Evolutionary conservation across 2,797 vertebrate genomes (phyloP), one percentile per base, ranked within the genome.

Genomic region (Philypnodon macrostomus): DNA sequence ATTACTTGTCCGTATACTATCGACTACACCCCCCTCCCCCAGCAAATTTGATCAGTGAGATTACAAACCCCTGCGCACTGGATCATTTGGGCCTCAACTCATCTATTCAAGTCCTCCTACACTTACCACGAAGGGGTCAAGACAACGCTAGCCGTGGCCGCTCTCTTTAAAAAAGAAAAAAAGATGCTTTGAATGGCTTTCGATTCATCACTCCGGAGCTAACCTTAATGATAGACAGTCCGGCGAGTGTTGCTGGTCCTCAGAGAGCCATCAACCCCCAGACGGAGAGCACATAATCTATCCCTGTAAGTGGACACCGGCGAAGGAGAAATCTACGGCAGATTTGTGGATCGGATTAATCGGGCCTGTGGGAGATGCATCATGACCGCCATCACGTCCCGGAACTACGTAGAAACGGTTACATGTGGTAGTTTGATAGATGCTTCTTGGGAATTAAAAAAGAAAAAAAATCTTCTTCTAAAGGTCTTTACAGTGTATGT

Each of bases 81-180:
- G 77, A 85, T 87, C 80, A 89, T 88, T 85, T 80, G 85, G 77
- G 85, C 71, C 80, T 80, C 80, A 81, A 86, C 80, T 78, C 74
- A 79, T 87, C 31, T 84, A 79, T 63, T 37, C 0, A 11, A 31
- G 69, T 78, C 69, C 63, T 52, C 53, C 42, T 24, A 40, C n/a
- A 1, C 21, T 14, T 10, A 50, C 64, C 64, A 67, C 36, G 9
- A 7, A n/a, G 13, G 64, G 71, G 73, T 77, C 69, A 73, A 53
- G 53, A 67, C 76, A 79, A 73, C 59, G 57, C 16, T 60, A 71
- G 34, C 46, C 41, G 38, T 18, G 46, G 57, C 39, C 39, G 27
- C 47, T 50, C 8, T 47, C n/a, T 17, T 35, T 67, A 51, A 56
- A 79, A 80, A 70, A 58, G n/a, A n/a, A 64, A 53, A 54, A 77